Conservation (phyloP, 2,113 vertebrate genomes). For the Cynoglossus semilaevis region DNA sequence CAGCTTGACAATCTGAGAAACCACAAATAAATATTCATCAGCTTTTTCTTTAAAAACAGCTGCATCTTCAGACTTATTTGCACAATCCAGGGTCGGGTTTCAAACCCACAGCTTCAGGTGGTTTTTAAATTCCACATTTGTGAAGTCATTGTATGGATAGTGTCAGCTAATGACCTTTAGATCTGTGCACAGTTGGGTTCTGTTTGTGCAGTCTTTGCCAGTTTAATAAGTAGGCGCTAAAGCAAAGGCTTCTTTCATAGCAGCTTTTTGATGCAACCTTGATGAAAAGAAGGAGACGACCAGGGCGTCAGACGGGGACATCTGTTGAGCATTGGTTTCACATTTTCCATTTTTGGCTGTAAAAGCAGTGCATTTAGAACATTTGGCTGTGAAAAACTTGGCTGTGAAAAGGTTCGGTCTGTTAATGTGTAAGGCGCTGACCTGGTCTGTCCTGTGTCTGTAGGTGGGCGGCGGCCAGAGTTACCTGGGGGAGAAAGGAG, state of each 20-base stretch:
- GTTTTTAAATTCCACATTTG: conserved; percentile 56
- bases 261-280: conserved; percentile 32
- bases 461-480: conserved; percentile 82
- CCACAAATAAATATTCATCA: conserved; percentile 12
- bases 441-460: conserved; percentile 28
- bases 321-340: conserved; percentile 25
- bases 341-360: conserved; percentile 16
- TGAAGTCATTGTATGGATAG: conserved; percentile 71
- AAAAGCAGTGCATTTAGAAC: not conserved
- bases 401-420: not conserved
- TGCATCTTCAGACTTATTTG: conserved; percentile 29
- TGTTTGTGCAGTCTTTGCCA: conserved; percentile 22
- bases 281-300: conserved; percentile 27
- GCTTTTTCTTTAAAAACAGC: conserved; percentile 36
- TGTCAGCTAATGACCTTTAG: conserved; percentile 59
- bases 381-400: not conserved
- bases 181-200: conserved; percentile 45
- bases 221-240: conserved; percentile 48
- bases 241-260: conserved; percentile 33
- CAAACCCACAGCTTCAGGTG: conserved; percentile 31
- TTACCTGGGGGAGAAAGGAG: conserved; percentile 89
- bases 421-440: conserved; percentile 11
- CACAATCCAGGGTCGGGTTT: conserved; percentile 29
- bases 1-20: conserved; percentile 12
- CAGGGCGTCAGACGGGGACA: not conserved